Base-by-base conservation (phyloP, 2,113 vertebrate species). In the Zosterops hypoxanthus region DNA sequence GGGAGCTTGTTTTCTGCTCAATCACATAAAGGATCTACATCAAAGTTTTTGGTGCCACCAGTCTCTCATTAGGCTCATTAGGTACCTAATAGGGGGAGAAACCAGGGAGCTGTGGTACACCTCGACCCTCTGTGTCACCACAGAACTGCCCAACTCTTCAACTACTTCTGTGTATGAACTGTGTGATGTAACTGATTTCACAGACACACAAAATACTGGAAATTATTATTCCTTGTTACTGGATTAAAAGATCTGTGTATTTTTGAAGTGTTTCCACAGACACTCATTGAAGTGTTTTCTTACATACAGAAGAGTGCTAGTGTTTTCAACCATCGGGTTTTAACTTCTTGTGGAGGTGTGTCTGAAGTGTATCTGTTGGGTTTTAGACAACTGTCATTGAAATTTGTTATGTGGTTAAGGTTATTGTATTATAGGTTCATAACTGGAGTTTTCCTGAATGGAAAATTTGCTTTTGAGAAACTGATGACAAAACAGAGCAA, bases 401-500 rank as follows among this genome's bases (percentile, higher is more conserved):
- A 77, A 81, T 39, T 44, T 65, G 20, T 59, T 84, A 33, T 7
- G n/a, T 70, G 69, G 16, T 56, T 86, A 71, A 52, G 31, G 9
- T 80, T 86, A 55, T 19, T 75, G 56, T 52, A 33, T 72, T 92
- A 41, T 49, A 65, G 20, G 23, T 88, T 88, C 42, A 53, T 60
- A 78, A 86, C n/a, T 3, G 3, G 39, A 60, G 29, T 86, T 91
- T 36, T 80, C 22, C 55, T 75, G 50, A 71, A 49, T 79, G 73
- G 61, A 72, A 92, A 77, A 76, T 49, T 10, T 68, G 15, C 41
- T 90, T 77, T 64, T 26, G 53, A 72, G 76, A 75, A 60, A 44
- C 42, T 71, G 70, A 42, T 87, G 65, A 81, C 64, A 47, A 61
- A 92, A 65, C 14, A 90, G 65, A 92, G 20, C 33, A 83, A 79